These are phyloP conservation scores for Pterocles orientalis DNA, from an alignment of 2,113 vertebrate species.

Conservation along the genomic window DNA sequence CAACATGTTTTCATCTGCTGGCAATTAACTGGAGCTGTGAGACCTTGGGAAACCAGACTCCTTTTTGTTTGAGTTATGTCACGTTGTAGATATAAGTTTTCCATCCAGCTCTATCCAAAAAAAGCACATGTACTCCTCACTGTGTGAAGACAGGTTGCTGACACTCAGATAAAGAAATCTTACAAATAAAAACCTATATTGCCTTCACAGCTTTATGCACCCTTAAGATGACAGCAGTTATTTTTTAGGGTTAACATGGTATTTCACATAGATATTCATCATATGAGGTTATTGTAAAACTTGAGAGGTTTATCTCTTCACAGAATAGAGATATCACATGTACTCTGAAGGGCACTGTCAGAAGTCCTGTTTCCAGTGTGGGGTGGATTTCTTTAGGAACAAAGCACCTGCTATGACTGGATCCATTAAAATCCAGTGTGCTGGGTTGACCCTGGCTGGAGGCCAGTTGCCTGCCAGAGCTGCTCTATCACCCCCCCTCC, in stretches of 20 bases:
- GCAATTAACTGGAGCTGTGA: conserved; percentile 3
- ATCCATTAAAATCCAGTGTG: background rate
- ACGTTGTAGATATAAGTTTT: background rate
- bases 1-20: background rate
- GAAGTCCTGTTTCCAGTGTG: background rate
- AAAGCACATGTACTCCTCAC: background rate
- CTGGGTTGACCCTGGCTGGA: background rate
- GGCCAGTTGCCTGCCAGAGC: background rate
- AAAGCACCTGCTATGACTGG: background rate
- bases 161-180: conserved; percentile 6
- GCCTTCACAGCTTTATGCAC: background rate
- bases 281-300: background rate
- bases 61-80: background rate
- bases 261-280: background rate
- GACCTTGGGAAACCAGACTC: background rate
- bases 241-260: background rate
- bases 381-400: background rate
- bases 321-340: background rate
- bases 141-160: background rate
- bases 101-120: background rate
- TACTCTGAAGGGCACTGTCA: background rate
- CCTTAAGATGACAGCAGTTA: background rate
- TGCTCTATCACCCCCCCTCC: background rate
- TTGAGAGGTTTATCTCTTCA: background rate
- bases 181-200: background rate